A percentile compares a stretch with the other conserved stretches of the same genome.
Evolutionary conservation across 1,140 invertebrate species (phyloP).

Genomic region (Polypedilum vanderplanki): DNA sequence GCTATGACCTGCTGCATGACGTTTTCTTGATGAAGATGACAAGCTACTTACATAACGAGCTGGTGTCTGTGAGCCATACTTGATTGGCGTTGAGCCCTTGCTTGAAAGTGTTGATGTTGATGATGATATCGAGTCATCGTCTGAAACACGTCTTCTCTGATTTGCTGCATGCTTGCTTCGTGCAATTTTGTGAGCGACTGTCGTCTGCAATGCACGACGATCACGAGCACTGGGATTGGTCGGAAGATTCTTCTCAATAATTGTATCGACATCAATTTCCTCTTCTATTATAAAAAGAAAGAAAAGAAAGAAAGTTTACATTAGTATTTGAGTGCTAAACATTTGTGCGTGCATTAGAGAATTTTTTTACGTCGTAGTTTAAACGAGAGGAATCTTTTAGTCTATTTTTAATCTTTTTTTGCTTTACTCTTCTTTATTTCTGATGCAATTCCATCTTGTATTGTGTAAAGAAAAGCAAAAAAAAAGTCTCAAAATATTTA

Average conservation of each 20-base stretch:
- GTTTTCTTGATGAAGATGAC: constrained; percentile 40
- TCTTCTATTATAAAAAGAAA: constrained; percentile 56
- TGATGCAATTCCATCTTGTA: too few relatives aligned
- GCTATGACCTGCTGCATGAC: constrained; percentile 32
- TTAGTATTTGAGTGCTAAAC: neutral
- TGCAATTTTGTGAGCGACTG: constrained; percentile 43
- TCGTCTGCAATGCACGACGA: constrained; percentile 53
- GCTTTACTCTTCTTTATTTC: too few relatives aligned
- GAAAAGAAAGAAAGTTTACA: constrained; percentile 29
- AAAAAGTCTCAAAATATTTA: too few relatives aligned
- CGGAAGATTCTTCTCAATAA: constrained; percentile 54
- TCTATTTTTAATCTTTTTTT: too few relatives aligned
- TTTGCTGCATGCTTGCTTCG: constrained; percentile 23
- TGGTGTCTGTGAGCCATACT: neutral
- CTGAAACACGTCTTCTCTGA: constrained; percentile 27
- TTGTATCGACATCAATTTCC: constrained; percentile 73
- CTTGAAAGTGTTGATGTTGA: constrained; percentile 31
- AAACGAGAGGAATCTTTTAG: too few relatives aligned
- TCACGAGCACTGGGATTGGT: constrained; percentile 56
- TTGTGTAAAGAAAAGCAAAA: too few relatives aligned
- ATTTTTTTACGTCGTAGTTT: too few relatives aligned
- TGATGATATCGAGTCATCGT: constrained; percentile 28
- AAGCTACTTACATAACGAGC: constrained; percentile 27
- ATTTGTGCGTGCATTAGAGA: neutral
- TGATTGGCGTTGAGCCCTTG: constrained; percentile 2